A percentile compares a stretch with the other conserved stretches of the same genome.
Conservation (phyloP, 2,113 vertebrate species). For the Syngnathoides biaculeatus region DNA sequence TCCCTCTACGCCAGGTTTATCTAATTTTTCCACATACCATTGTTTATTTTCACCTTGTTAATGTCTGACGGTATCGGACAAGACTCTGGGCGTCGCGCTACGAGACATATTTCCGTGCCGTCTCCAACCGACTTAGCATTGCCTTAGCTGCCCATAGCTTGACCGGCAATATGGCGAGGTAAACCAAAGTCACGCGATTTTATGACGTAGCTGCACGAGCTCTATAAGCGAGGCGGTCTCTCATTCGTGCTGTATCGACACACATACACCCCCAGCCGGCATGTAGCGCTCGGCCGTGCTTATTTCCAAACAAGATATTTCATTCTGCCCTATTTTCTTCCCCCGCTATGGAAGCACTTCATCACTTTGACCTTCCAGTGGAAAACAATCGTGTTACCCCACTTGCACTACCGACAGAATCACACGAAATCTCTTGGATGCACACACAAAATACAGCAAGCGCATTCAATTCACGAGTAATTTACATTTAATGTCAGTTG, state of each 20-base stretch:
- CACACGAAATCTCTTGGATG: not conserved
- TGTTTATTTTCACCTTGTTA: too few species aligned
- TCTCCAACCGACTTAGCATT: too few species aligned
- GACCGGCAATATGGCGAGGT: too few species aligned
- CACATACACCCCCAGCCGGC: not conserved
- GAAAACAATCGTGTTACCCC: constrained; percentile 23
- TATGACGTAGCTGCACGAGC: too few species aligned
- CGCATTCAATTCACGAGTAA: constrained; percentile 7
- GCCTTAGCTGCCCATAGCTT: too few species aligned
- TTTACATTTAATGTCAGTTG: not conserved
- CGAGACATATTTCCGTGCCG: too few species aligned
- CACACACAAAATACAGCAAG: constrained; percentile 7
- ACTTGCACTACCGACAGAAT: constrained; percentile 1
- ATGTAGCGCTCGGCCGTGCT: constrained; percentile 17
- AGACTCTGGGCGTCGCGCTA: too few species aligned
- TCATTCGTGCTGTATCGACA: not conserved
- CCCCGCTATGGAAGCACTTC: constrained; percentile 46
- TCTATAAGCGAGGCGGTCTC: not conserved
- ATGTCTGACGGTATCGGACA: too few species aligned
- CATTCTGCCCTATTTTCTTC: constrained; percentile 70
- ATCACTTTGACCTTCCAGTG: constrained; percentile 44
- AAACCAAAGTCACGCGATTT: too few species aligned
- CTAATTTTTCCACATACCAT: too few species aligned
- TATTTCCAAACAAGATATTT: constrained; percentile 52
- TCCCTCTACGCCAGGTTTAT: too few species aligned